Base-by-base conservation (phyloP, 2,888 invertebrate genomes). In the Lumbricus terrestris region DNA sequence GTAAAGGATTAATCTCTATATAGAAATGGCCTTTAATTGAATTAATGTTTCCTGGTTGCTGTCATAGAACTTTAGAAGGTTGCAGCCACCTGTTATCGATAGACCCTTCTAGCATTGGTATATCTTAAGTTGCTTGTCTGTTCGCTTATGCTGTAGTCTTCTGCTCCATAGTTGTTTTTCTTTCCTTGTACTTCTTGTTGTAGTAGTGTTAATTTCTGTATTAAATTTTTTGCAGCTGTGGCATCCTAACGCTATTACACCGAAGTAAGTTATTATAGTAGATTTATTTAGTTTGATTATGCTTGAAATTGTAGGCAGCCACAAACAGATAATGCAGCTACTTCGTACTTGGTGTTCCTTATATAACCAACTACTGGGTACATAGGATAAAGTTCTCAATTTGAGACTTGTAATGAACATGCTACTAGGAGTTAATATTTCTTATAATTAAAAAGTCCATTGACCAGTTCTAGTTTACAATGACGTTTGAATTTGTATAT, bases 191-290 rank as follows among this genome's bases (percentile, higher is more conserved):
- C 34, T 34, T 16, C 16, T 85, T 85, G 23, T 85, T 6, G 1
- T 8, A 5, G 35, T 23, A 85, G 37, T 35, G 16, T 85, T 23
- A 35, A 37, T 23, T 35, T 85, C 34, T 85, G 16, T 35, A 11
- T n/a, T 35, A 23, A n/a, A 35, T 34, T 85, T 35, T 85, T 85
- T 85, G 34, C 35, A 85, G 85, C 15, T 85, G 85, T 85, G 85
- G 85, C 34, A 85, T 85, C 85, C 85, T 85, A 85, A 85, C n/a
- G 35, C 37, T 85, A 23, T 85, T 34, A 18, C 85, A 85, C 85
- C 34, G 23, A 85, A 85, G 85, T 85, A 85, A 85, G 85, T 69
- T n/a, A 29, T 69, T n/a, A 13, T 8, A n/a, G 69, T 13, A 11
- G 8, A 47, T 47, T 20, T 69, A n/a, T 29, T 69, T n/a, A 47